These are phyloP conservation scores for Tylochromis polylepis DNA, from an alignment of 2,113 vertebrate genomes.

Conservation along the genomic window DNA sequence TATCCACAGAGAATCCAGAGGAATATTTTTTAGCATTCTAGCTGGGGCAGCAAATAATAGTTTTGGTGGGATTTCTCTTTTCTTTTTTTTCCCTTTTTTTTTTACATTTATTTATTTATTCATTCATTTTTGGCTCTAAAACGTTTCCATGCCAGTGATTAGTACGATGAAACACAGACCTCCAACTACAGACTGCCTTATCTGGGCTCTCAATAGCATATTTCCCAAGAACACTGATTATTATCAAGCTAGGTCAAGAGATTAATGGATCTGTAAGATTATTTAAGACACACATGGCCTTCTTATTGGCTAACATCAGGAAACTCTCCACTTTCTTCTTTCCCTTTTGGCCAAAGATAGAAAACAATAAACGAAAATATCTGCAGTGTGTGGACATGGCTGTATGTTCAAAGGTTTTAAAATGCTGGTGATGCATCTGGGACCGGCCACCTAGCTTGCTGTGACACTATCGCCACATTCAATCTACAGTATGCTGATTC, in stretches of 20 bases:
- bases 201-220: conserved; percentile 13
- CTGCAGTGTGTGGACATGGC: background rate
- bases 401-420: conserved; percentile 46
- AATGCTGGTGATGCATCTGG: conserved; percentile 67
- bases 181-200: background rate
- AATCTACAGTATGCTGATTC: conserved; percentile 88
- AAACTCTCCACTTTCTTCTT: background rate
- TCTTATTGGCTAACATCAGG: background rate
- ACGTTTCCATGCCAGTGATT: background rate
- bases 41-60: background rate
- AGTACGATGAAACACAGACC: background rate
- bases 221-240: conserved; percentile 21
- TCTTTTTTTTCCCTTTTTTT: background rate
- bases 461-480: conserved; percentile 79
- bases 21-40: conserved; percentile 4
- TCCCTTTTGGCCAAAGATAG: background rate
- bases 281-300: background rate
- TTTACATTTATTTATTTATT: background rate
- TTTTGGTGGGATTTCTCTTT: background rate
- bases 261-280: conserved; percentile 18
- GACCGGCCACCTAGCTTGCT: conserved; percentile 62
- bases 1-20: conserved; percentile 34
- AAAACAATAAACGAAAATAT: background rate
- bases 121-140: background rate
- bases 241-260: conserved; percentile 29